A percentile compares a stretch with the other conserved stretches of the same genome.
phyloP scores from a whole-genome alignment of 2,888 invertebrate species.

The Sipha maydis region DNA sequence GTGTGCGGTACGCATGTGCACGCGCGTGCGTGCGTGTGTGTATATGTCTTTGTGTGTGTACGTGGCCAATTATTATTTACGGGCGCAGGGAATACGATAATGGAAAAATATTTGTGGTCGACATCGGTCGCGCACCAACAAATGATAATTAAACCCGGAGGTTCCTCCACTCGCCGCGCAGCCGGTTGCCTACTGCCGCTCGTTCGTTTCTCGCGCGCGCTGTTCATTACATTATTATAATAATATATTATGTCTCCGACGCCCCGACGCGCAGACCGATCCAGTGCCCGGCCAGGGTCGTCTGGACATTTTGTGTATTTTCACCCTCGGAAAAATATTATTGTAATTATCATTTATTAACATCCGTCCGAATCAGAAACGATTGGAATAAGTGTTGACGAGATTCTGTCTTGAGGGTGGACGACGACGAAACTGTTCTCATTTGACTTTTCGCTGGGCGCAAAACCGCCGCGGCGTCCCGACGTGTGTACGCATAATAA shows the following conservation, averaged over 20 bases:
- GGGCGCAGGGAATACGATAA: conserved; percentile 58
- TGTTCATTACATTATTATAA: conserved; percentile 3
- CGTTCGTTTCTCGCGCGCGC: conserved; percentile 21
- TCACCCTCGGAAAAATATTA: no score
- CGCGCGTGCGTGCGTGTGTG: not conserved
- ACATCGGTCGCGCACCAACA: conserved; percentile 62
- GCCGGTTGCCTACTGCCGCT: not conserved
- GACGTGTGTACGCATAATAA: no score
- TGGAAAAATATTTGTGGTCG: conserved; percentile 62
- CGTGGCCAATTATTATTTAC: conserved; percentile 61
- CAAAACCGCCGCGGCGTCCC: no score
- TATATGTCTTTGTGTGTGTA: not conserved
- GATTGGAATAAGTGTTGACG: no score
- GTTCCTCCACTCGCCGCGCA: conserved; percentile 2
- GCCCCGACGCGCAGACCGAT: not conserved
- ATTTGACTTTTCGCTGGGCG: no score
- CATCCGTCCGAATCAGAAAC: no score
- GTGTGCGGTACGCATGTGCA: no score
- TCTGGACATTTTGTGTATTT: not conserved
- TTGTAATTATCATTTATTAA: no score
- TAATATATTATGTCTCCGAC: not conserved
- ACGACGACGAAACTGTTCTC: no score
- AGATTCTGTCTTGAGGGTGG: no score
- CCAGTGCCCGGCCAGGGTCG: not conserved
- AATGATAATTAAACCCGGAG: conserved; percentile 61